Evolutionary conservation across 2,113 vertebrate genomes (phyloP), one percentile per base, ranked within the genome.

Genomic region (Aspiorhynchus laticeps): DNA sequence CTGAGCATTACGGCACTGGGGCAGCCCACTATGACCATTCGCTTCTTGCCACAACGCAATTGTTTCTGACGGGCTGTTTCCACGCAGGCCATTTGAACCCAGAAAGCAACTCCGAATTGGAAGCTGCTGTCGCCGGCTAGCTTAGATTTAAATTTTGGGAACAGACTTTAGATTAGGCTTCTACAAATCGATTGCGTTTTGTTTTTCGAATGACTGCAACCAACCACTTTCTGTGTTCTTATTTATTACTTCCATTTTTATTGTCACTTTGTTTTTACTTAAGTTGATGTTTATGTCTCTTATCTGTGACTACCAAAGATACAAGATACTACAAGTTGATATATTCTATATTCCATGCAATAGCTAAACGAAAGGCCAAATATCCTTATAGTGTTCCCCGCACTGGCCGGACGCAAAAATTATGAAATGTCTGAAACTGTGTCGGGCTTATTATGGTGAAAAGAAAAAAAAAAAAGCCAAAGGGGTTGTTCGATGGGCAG

Each of bases 241-340:
- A 96, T 97, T 98, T 96, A 96, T 97, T 96, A 92, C 94, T 94
- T 93, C 91, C 92, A 90, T 87, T 94, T 91, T 95, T 92, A 88
- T 88, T 51, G 85, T 93, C 92, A 81, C 90, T 96, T 93, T 93
- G 88, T 92, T 77, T 86, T 85, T 88, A 85, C 90, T 93, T 94
- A 91, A 93, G 92, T 95, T 95, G 77, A 89, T 93, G 92, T 95
- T 95, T 76, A 90, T 93, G 93, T 97, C 91, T 83, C 93, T 95
- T 95, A 94, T 95, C 95, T 96, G 97, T 97, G 96, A 96, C 96
- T 97, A 99, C 97, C 98, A 99, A 99, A 99, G 98, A 99, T 96
- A 93, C 81, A 83, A 83, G 81, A 71, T 96, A 98, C 95, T 95
- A 95, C 95, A 95, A 96, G 96, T 93, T 95, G 95, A 96, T 38